Base-by-base conservation (phyloP, 2,888 invertebrate species). In the Digitonthophagus gazella region DNA sequence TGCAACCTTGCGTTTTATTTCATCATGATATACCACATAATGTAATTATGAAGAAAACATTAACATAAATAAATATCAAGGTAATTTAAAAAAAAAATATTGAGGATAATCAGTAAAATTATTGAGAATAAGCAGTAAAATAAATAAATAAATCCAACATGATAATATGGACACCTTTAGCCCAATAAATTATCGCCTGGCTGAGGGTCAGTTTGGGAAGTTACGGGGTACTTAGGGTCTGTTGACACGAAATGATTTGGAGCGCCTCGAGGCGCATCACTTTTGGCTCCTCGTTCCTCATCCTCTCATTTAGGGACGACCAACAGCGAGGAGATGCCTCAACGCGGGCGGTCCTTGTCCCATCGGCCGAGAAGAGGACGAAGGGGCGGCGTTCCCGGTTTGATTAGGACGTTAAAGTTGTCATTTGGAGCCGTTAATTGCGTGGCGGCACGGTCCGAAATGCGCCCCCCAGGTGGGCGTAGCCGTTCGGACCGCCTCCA, bases 331-430 rank as follows among this genome's bases (percentile, higher is more conserved):
- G 18, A 61, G 18, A 19, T 18, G 57, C 19, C 14, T 20, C 61
- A 8, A n/a, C 61, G 61, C 61, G 61, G 61, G 61, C 61, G 61
- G 61, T 61, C 61, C 18, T n/a, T 19, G 18, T 19, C 15, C 18
- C 61, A 20, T 18, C 15, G 15, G 16, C 58, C 58, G 58, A 3
- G 15, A 54, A 14, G 11, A 11, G 57, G 57, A 57, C 15, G 61
- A 19, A 20, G 61, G 18, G 76, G 75, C 75, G 75, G 72, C 71
- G 73, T 72, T 71, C 72, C 67, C 75, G 72, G 71, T 74, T 16
- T 77, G 77, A 79, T 79, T 79, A 78, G 77, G 73, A 78, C 76
- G 76, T 78, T 78, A 78, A 68, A 74, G 76, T 78, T 79, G 78
- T 79, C 79, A 79, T 77, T 77, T 64, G 74, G 71, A 69, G 72